Evolutionary conservation across 2,113 vertebrate species (phyloP), one percentile per base, ranked within the genome.

Genomic region (Clarias macrocephalus): DNA sequence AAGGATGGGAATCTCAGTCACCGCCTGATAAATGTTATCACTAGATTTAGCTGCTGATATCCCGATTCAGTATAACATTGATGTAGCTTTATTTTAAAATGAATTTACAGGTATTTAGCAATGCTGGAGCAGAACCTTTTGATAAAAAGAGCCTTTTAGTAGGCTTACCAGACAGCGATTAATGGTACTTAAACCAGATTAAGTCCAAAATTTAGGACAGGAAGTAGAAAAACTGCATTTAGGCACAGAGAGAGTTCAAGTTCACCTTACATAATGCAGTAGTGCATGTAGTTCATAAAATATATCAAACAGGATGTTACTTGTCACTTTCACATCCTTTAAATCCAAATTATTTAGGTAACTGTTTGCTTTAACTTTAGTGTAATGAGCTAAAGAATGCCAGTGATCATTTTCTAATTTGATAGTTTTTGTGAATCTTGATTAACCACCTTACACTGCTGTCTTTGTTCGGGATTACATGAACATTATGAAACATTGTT

Each of bases 101-200:
- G 18, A 30, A 80, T 80, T 80, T 73, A 79, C 60, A 52, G 84
- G 25, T 57, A 63, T 85, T 85, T 65, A 66, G 75, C 60, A 68
- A 80, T 28, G 68, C 42, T 57, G 62, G 76, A 86, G 66, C 54
- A 65, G 3, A 62, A 76, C 33, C 25, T 65, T 65, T n/a, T 42
- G 25, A 9, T 15, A 42, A 85, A 42, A 85, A 33, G 37, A 28
- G 62, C 57, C 65, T 80, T 77, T 75, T 52, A 57, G 57, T 63
- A 80, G 85, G 5, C 30, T 13, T 57, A 48, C 75, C 76, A 86
- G 77, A 86, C 52, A 57, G 8, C 42, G 48, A 72, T 81, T 81
- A 60, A 86, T 81, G 28, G 63, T n/a, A 25, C 21, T 63, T 86
- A 57, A 70, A 66, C 48, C 59, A 28, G 11, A 7, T 77, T 28